Evolutionary conservation across 2,888 invertebrate genomes (phyloP).

Genomic region (Norana najaformis): DNA sequence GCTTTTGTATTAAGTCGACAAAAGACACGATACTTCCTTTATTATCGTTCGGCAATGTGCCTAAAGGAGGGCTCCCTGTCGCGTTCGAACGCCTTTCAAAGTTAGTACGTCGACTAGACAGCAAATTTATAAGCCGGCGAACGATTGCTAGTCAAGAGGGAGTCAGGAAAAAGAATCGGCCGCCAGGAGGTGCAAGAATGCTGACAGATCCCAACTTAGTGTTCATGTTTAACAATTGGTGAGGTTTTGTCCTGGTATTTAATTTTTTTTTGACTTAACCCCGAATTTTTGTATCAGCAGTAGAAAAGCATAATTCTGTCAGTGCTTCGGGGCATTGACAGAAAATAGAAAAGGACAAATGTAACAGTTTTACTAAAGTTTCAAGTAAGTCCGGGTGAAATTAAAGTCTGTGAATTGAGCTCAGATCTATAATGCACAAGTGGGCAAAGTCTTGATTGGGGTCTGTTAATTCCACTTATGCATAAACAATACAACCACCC

Average conservation of each 20-base stretch:
- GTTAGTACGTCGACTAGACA: not conserved
- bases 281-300: not conserved
- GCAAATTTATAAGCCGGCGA: not conserved
- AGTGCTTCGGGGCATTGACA: no score
- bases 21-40: not conserved
- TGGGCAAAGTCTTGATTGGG: no score
- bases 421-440: no score
- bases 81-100: not conserved
- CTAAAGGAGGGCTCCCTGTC: not conserved
- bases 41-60: conserved; percentile 7
- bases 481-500: no score
- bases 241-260: conserved; percentile 22
- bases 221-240: conserved; percentile 75
- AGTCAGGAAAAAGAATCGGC: conserved; percentile 46
- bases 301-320: no score
- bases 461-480: no score
- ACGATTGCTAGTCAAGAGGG: not conserved
- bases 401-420: no score
- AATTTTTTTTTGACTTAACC: not conserved
- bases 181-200: conserved; percentile 78
- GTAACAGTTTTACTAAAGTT: no score
- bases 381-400: no score
- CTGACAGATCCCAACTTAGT: conserved; percentile 77
- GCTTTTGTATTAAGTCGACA: not conserved
- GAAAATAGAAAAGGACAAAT: no score